Evolutionary conservation across 1,140 invertebrate species (phyloP), one percentile per base, ranked within the genome.

Genomic region (Drosophila mayri): DNA sequence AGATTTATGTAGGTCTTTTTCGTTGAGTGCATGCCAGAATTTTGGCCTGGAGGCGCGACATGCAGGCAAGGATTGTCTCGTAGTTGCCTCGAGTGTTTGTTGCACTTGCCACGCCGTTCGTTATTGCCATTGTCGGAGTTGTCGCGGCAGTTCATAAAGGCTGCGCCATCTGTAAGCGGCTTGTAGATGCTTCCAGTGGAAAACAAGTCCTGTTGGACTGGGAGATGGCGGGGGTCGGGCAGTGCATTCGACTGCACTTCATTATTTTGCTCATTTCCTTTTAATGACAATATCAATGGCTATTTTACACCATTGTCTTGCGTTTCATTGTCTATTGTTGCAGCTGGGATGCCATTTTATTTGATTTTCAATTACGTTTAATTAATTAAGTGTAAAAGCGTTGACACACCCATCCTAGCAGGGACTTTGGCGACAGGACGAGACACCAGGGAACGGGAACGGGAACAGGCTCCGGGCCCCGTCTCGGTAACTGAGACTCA

Each of bases 251-350:
- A 71, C 49, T 88, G 84, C 84, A 88, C 79, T 88, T 80, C 71
- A 87, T 88, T 86, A 81, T 79, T 81, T 86, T 86, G 82, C 83
- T 87, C 83, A 86, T 88, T 87, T 83, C 71, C 84, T 71, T 71
- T 88, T 87, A 87, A 87, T 88, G 84, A 88, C 84, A 87, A 80
- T 88, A 83, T 88, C 84, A 88, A 87, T 87, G 86, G 84, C 79
- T 67, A 83, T 83, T 87, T 87, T 70, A 74, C 72, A 72, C 72
- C 71, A 83, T 87, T 88, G 79, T 88, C 72, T 83, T 73, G 79
- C 41, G 59, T 54, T 82, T 43, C 49, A 70, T 55, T 55, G 67
- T 79, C 83, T 76, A 83, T 88, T 87, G 84, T 87, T 52, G 59
- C 83, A 83, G 66, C 65, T 87, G 83, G 70, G 79, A 63, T 68